Conservation (phyloP, 2,888 invertebrate genomes). For the Sminthurinus aureus region DNA sequence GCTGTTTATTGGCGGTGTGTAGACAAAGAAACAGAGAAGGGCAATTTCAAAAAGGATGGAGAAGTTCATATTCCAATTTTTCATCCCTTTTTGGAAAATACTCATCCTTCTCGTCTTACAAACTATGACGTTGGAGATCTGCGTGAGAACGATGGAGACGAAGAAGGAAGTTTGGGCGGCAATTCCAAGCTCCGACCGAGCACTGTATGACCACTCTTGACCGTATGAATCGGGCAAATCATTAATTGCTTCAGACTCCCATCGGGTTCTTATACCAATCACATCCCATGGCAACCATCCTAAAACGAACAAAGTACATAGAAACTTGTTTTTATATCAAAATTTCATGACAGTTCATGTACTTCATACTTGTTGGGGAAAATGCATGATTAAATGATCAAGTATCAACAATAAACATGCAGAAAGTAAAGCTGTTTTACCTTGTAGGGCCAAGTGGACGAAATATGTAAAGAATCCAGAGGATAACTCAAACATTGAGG, state of each 20-base stretch:
- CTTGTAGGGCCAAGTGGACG: constrained; percentile 48
- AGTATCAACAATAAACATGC: too few species aligned
- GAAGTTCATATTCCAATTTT: constrained; percentile 57
- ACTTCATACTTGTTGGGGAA: too few species aligned
- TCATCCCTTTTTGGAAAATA: constrained; percentile 62
- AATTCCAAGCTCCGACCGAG: constrained; percentile 47
- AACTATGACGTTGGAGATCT: constrained; percentile 55
- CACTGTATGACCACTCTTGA: constrained; percentile 53
- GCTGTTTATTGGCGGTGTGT: constrained; percentile 50
- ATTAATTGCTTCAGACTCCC: constrained; percentile 52
- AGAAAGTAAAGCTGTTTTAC: neutral
- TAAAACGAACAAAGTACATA: too few species aligned
- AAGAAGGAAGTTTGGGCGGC: constrained; percentile 56
- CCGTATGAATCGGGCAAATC: constrained; percentile 56
- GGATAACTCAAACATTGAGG: constrained; percentile 50
- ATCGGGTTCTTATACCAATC: constrained; percentile 35
- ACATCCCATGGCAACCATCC: constrained; percentile 52
- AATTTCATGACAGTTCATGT: too few species aligned
- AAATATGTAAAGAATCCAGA: constrained; percentile 55
- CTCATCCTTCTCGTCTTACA: constrained; percentile 56
- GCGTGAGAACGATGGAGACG: constrained; percentile 55
- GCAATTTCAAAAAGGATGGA: constrained; percentile 51
- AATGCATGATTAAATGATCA: too few species aligned
- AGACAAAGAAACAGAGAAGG: constrained; percentile 51
- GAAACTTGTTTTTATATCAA: too few species aligned